Percentiles rank a stretch among this genome's conserved stretches.
Evolutionary conservation across 1,140 invertebrate genomes (phyloP).

Genomic region (Drosophila cardini): DNA sequence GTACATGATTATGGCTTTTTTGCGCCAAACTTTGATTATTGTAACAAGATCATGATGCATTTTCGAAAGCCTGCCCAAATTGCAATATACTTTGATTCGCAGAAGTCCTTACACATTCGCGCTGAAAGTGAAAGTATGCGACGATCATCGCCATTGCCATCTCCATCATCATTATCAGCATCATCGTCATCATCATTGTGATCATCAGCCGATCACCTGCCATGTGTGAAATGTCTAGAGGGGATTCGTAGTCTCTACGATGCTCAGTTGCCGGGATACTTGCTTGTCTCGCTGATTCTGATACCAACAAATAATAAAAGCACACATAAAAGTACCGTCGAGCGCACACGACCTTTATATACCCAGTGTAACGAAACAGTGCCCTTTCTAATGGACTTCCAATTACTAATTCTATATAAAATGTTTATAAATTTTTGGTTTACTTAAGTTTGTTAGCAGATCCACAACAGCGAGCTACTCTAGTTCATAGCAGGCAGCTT

Average conservation of each 20-base stretch:
- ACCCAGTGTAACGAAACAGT: too few relatives aligned
- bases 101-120: slow-evolving; percentile 65
- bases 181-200: slow-evolving; percentile 13
- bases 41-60: slow-evolving; percentile 79
- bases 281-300: slow-evolving; percentile 39
- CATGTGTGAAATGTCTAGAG: slow-evolving; percentile 65
- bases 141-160: slow-evolving; percentile 45
- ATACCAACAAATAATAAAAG: not conserved
- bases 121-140: slow-evolving; percentile 70
- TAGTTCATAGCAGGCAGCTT: too few relatives aligned
- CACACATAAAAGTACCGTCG: not conserved
- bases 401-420: too few relatives aligned
- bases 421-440: too few relatives aligned
- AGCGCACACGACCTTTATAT: not conserved
- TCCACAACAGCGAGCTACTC: too few relatives aligned
- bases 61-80: slow-evolving; percentile 76
- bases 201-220: slow-evolving; percentile 62
- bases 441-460: too few relatives aligned
- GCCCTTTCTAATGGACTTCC: too few relatives aligned
- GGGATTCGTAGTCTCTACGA: slow-evolving; percentile 37
- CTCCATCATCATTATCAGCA: not conserved
- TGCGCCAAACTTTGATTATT: slow-evolving; percentile 68
- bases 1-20: slow-evolving; percentile 68
- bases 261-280: slow-evolving; percentile 37
- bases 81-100: slow-evolving; percentile 43